Conservation (phyloP, 2,797 vertebrate species). For the Pseudochirops corinnae region DNA sequence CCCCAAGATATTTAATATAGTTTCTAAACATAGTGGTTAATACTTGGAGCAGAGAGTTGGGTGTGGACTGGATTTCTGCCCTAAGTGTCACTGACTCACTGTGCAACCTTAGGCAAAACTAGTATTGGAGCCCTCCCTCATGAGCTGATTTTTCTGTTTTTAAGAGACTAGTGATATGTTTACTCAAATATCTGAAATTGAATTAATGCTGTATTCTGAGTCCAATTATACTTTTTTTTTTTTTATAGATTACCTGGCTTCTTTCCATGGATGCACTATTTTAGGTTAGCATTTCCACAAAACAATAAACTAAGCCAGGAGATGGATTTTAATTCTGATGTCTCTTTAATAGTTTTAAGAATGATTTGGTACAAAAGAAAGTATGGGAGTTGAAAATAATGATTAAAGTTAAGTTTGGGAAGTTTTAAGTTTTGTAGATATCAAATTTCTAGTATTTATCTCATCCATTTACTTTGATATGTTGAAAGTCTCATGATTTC, state of each 20-base stretch:
- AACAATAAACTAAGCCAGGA: not conserved
- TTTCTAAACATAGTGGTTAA: slow-evolving; percentile 14
- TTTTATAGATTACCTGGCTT: not conserved
- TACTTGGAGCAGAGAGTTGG: slow-evolving; percentile 10
- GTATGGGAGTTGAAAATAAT: not conserved
- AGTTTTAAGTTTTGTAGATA: not conserved
- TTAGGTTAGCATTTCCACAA: slow-evolving; percentile 1
- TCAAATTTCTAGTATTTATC: not conserved
- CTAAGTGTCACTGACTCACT: not conserved
- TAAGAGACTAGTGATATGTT: not conserved
- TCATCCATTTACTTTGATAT: not conserved
- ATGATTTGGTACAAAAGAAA: not conserved
- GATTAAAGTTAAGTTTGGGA: not conserved
- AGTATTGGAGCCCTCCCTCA: not conserved
- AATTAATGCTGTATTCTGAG: not conserved
- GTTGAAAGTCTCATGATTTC: not conserved
- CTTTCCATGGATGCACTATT: not conserved
- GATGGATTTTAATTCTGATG: slow-evolving; percentile 22
- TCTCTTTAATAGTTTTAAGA: not conserved
- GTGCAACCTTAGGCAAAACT: not conserved
- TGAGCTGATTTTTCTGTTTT: not conserved
- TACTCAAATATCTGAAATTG: not conserved
- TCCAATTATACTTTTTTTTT: not conserved
- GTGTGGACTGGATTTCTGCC: not conserved
- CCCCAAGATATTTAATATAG: not conserved